These are phyloP conservation scores for Cephus cinctus DNA, from an alignment of 1,140 invertebrate genomes.

Conservation along the genomic window DNA sequence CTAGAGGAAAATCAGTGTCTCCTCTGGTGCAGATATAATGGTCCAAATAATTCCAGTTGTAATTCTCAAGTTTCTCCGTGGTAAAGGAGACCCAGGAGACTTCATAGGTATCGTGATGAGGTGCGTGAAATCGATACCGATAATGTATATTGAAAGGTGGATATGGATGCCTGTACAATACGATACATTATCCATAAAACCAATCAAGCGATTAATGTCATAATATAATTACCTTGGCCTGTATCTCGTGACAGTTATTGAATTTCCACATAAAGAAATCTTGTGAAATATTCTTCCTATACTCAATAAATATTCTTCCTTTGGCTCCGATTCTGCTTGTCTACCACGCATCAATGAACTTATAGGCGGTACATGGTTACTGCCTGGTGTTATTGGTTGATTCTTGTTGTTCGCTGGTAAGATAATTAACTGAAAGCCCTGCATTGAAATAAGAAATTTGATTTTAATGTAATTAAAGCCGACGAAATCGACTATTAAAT, in stretches of 20 bases:
- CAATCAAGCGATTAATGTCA: conserved; percentile 6
- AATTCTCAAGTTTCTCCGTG: conserved; percentile 92
- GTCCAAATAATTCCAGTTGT: conserved; percentile 98
- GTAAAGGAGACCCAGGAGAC: conserved; percentile 93
- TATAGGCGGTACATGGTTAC: conserved; percentile 35
- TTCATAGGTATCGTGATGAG: conserved; percentile 90
- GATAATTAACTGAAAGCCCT: conserved; percentile 88
- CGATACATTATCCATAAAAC: conserved; percentile 9
- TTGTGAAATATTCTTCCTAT: conserved; percentile 96
- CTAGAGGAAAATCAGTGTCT: conserved; percentile 83
- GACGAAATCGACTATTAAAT: conserved; percentile 9
- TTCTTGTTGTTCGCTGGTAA: conserved; percentile 56
- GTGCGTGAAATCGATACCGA: conserved; percentile 88
- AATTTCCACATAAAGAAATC: conserved; percentile 77
- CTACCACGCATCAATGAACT: conserved; percentile 53
- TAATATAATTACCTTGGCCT: conserved; percentile 72
- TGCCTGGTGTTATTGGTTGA: conserved; percentile 52
- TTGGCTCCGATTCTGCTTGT: conserved; percentile 56
- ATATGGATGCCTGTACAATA: conserved; percentile 79
- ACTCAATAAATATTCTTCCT: conserved; percentile 80
- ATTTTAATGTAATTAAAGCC: not conserved
- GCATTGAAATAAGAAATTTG: conserved; percentile 10
- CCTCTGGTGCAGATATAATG: conserved; percentile 93
- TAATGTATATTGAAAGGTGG: conserved; percentile 88
- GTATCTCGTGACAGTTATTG: conserved; percentile 90